Conservation (phyloP, 2,888 invertebrate species). For the Dolichomitus sp. region DNA sequence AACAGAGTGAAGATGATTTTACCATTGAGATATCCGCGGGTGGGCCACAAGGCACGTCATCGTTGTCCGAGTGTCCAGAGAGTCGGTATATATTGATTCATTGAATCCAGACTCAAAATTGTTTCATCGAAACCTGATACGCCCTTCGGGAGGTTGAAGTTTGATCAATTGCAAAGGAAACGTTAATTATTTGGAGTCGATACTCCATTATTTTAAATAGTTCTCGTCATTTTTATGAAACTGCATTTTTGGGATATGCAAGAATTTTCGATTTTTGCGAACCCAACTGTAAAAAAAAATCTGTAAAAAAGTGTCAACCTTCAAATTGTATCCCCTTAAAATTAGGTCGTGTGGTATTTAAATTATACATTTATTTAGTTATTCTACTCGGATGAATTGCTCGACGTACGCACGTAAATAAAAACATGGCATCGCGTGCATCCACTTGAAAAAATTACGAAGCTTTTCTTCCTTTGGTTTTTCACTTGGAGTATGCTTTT, state of each 20-base stretch:
- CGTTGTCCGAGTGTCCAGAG: background rate
- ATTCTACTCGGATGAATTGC: background rate
- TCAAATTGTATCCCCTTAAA: too few species aligned
- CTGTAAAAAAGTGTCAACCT: too few species aligned
- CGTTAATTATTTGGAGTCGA: too few species aligned
- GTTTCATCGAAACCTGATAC: too few species aligned
- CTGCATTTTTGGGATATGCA: too few species aligned
- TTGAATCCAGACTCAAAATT: background rate
- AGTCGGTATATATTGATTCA: background rate
- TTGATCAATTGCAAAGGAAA: too few species aligned
- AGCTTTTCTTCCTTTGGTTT: background rate
- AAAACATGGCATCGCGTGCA: background rate
- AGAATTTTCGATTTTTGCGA: too few species aligned
- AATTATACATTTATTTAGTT: background rate
- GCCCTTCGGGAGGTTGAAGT: too few species aligned
- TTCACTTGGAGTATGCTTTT: slow-evolving; percentile 19
- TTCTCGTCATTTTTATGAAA: too few species aligned
- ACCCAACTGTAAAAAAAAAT: too few species aligned
- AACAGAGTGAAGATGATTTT: slow-evolving; percentile 82
- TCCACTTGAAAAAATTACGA: slow-evolving; percentile 12
- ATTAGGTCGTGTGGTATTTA: too few species aligned
- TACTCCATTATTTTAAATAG: too few species aligned
- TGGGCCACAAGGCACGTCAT: slow-evolving; percentile 60
- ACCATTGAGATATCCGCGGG: slow-evolving; percentile 76
- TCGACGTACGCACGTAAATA: background rate